Evolutionary conservation across 2,888 invertebrate genomes (phyloP).

Genomic region (Acanthococcus lagerstroemiae): DNA sequence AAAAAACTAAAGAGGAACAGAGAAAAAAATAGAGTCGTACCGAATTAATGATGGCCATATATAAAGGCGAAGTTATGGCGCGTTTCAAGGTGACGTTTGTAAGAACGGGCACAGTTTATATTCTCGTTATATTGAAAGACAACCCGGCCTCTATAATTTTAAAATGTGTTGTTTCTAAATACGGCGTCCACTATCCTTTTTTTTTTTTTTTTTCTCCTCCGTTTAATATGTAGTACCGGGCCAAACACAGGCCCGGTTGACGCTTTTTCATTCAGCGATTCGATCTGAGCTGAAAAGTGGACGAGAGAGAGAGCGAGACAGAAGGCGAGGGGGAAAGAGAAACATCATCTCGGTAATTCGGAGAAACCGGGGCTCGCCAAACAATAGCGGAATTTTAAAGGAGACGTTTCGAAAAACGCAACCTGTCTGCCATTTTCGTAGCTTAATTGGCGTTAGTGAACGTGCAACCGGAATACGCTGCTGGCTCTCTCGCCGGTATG

Average conservation of each 20-base stretch:
- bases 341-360: background rate
- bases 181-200: constrained; percentile 6
- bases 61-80: constrained; percentile 27
- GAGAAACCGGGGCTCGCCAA: background rate
- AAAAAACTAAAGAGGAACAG: background rate
- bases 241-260: background rate
- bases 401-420: constrained; percentile 17
- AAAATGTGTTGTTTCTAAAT: constrained; percentile 29
- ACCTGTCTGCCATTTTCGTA: constrained; percentile 19
- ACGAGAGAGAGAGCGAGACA: background rate
- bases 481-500: too few relatives aligned
- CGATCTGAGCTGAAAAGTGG: background rate
- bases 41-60: constrained; percentile 31
- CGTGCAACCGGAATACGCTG: background rate
- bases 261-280: constrained; percentile 15
- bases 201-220: background rate
- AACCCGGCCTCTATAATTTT: constrained; percentile 23
- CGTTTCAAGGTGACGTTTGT: constrained; percentile 28
- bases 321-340: background rate
- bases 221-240: constrained; percentile 7
- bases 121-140: constrained; percentile 29
- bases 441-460: constrained; percentile 14
- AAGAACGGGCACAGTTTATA: constrained; percentile 28
- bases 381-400: constrained; percentile 20
- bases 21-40: constrained; percentile 29